Conservation (phyloP, 2,113 vertebrate genomes). For the Theropithecus gelada region DNA sequence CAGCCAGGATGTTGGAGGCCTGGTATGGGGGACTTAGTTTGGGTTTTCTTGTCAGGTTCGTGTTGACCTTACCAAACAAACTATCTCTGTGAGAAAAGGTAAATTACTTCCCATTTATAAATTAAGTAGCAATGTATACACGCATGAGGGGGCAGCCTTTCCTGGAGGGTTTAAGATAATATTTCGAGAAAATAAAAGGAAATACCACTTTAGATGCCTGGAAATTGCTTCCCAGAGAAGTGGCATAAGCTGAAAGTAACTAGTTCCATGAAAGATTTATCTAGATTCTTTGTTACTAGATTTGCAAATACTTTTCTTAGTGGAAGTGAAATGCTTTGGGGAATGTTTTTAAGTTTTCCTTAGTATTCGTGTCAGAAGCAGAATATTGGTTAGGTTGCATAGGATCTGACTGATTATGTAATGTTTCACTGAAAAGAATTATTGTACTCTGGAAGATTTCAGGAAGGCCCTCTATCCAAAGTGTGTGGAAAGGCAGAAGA, state of each 20-base stretch:
- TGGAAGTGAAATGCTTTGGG: not conserved
- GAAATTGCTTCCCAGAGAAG: slow-evolving; percentile 22
- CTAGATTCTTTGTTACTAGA: not conserved
- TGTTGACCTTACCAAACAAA: not conserved
- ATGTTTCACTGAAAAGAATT: slow-evolving; percentile 22
- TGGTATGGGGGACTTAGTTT: not conserved
- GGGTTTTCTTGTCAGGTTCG: slow-evolving; percentile 19
- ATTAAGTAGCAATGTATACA: not conserved
- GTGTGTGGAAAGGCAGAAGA: not conserved
- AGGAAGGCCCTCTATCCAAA: not conserved
- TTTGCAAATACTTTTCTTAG: not conserved
- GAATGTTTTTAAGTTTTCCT: not conserved
- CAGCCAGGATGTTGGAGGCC: slow-evolving; percentile 26
- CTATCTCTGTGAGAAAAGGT: not conserved
- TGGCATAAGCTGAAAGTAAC: slow-evolving; percentile 33
- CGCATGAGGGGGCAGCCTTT: not conserved
- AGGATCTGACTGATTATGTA: not conserved
- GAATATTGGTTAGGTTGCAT: not conserved
- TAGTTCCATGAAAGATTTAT: not conserved
- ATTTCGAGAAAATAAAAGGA: slow-evolving; percentile 13
- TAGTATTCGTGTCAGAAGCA: not conserved
- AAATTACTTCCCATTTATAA: not conserved
- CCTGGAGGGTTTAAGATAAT: not conserved
- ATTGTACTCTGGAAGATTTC: not conserved
- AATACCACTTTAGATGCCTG: not conserved